Conservation (phyloP, 2,797 vertebrate species). For the Acanthiza pusilla region DNA sequence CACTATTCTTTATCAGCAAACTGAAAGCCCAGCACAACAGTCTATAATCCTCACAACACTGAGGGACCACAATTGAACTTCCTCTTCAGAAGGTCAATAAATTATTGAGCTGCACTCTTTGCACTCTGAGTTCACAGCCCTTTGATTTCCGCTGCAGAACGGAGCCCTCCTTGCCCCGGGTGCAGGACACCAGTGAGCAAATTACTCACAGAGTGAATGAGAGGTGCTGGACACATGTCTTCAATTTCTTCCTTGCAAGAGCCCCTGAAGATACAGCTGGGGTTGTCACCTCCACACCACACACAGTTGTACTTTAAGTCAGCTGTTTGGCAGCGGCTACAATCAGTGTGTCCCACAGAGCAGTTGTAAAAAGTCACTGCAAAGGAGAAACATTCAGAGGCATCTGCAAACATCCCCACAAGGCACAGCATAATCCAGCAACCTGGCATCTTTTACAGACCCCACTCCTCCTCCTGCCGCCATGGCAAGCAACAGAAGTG, state of each 20-base stretch:
- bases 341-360: conserved; percentile 90
- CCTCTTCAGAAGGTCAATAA: neutral
- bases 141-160: neutral
- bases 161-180: neutral
- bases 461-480: neutral
- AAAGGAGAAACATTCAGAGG: conserved; percentile 3
- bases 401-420: neutral
- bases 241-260: conserved; percentile 82
- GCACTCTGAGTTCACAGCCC: neutral
- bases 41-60: neutral
- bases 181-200: neutral
- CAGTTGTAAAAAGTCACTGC: conserved; percentile 95
- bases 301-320: conserved; percentile 86
- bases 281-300: conserved; percentile 85
- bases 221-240: conserved; percentile 87
- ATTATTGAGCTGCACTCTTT: neutral
- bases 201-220: conserved; percentile 86
- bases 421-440: neutral
- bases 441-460: neutral
- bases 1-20: neutral
- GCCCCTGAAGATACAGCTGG: conserved; percentile 82
- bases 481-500: neutral
- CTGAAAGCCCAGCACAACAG: neutral
- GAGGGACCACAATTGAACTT: neutral
- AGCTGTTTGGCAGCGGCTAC: conserved; percentile 92